phyloP scores from a whole-genome alignment of 2,888 invertebrate genomes.

The Lithophane leautieri region DNA sequence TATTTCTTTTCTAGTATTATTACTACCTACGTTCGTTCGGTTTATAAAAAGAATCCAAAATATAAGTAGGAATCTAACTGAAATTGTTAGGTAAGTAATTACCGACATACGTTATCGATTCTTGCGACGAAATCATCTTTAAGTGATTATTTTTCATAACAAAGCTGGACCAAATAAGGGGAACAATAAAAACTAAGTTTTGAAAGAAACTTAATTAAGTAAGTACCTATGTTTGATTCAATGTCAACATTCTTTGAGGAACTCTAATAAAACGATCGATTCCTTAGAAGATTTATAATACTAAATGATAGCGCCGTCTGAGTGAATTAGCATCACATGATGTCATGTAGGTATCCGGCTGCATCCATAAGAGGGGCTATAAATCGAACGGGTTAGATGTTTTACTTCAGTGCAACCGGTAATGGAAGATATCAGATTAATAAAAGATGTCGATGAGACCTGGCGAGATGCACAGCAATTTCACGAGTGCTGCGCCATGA shows the following conservation, averaged over 20 bases:
- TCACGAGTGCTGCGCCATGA: constrained; percentile 85
- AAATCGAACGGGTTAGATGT: constrained; percentile 84
- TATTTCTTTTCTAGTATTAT: not conserved
- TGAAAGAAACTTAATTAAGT: not conserved
- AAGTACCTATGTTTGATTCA: constrained; percentile 1
- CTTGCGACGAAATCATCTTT: not conserved
- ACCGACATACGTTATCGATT: not conserved
- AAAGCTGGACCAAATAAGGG: not conserved
- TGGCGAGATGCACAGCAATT: constrained; percentile 86
- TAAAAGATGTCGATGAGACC: constrained; percentile 86
- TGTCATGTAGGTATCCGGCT: constrained; percentile 87
- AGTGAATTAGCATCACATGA: constrained; percentile 86
- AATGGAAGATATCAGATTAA: constrained; percentile 86
- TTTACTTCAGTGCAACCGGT: constrained; percentile 84
- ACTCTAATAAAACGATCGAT: constrained; percentile 71
- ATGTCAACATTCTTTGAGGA: constrained; percentile 51
- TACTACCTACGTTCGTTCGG: not conserved
- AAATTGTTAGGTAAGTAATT: not conserved
- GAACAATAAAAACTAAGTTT: not conserved
- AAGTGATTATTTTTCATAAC: not conserved
- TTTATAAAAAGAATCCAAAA: not conserved
- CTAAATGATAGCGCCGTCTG: constrained; percentile 80
- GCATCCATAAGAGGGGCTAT: constrained; percentile 81
- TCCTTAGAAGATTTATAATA: constrained; percentile 78
- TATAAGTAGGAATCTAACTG: not conserved